Base-by-base conservation (phyloP, 2,113 vertebrate genomes). In the Anguilla rostrata region DNA sequence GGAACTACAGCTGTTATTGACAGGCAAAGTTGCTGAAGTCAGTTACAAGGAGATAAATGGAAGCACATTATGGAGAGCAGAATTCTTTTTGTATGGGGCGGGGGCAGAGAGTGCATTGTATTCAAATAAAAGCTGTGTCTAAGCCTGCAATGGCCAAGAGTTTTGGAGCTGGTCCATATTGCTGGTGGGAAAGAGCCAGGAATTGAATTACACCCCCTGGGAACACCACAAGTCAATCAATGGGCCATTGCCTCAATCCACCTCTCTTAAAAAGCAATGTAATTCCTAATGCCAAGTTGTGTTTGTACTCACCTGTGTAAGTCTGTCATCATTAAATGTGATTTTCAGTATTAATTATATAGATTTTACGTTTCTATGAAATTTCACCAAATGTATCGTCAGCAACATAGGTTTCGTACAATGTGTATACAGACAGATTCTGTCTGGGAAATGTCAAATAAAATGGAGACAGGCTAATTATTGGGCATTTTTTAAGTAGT, bases 41-140 rank as follows among this genome's bases (percentile, higher is more conserved):
- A 87, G 75, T 88, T 83, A 86, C 84, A 89, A 81, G 85, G 85
- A 88, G 78, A 91, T 87, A 29, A 84, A 89, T 88, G 43, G 71
- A 46, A 82, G 16, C 60, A 66, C 80, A 85, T 87, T 89, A 84
- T 85, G 75, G 43, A 78, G 29, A 29, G 11, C 11, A 84, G n/a
- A 75, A 29, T 75, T 29, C 5, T 34, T 75, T 75, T 75, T 75
- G 8, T 34, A 26, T 75, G n/a, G 6, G 26, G 26, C 5, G 11
- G 71, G n/a, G 29, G 71, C 20, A 66, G 60, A 60, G 57, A 66
- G 9, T 75, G 12, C 29, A 34, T 75, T n/a, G 71, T 75, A 75
- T 75, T 75, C 34, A 34, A 75, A 6, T n/a, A 75, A 11, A 2
- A 34, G 26, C n/a, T 75, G 71, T 66, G 22, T 66, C 60, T 26